Evolutionary conservation across 2,797 vertebrate genomes (phyloP).

Genomic region (Lutjanus campechanus): DNA sequence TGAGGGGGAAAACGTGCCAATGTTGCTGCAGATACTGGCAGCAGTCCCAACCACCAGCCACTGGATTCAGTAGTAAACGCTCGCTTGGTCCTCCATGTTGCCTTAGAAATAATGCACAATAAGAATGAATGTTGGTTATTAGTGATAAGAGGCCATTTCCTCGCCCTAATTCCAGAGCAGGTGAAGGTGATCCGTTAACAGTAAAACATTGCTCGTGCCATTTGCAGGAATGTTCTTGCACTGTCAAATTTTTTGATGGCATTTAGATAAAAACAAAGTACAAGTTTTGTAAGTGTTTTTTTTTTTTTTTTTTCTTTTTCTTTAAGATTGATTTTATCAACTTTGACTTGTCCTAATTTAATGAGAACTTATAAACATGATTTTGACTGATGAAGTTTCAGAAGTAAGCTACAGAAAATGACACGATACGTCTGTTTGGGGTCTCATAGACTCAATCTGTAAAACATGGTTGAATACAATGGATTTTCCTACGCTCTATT

Average conservation of each 20-base stretch:
- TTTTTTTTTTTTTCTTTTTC: conserved; percentile 6
- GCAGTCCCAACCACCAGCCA: conserved; percentile 73
- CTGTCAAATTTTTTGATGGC: conserved; percentile 54
- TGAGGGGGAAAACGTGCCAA: conserved; percentile 57
- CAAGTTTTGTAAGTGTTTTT: conserved; percentile 48
- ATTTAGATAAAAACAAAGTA: conserved; percentile 69
- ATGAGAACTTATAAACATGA: neutral
- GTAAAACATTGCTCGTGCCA: conserved; percentile 46
- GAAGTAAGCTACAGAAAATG: conserved; percentile 6
- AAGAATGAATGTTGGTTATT: conserved; percentile 74
- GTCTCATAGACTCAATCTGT: conserved; percentile 9
- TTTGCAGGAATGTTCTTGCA: conserved; percentile 70
- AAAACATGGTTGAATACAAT: conserved; percentile 33
- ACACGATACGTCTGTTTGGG: neutral
- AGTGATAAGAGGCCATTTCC: conserved; percentile 43
- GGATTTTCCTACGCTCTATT: conserved; percentile 24
- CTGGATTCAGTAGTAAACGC: conserved; percentile 60
- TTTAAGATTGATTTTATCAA: neutral
- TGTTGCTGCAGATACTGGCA: conserved; percentile 66
- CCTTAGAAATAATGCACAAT: conserved; percentile 86
- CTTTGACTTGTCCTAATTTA: conserved; percentile 19
- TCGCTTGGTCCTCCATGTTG: conserved; percentile 82
- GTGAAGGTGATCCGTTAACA: conserved; percentile 33
- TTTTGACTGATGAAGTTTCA: conserved; percentile 4
- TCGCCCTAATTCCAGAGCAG: conserved; percentile 50